Base-by-base conservation (phyloP, 2,113 vertebrate species). In the Ctenodactylus gundi region DNA sequence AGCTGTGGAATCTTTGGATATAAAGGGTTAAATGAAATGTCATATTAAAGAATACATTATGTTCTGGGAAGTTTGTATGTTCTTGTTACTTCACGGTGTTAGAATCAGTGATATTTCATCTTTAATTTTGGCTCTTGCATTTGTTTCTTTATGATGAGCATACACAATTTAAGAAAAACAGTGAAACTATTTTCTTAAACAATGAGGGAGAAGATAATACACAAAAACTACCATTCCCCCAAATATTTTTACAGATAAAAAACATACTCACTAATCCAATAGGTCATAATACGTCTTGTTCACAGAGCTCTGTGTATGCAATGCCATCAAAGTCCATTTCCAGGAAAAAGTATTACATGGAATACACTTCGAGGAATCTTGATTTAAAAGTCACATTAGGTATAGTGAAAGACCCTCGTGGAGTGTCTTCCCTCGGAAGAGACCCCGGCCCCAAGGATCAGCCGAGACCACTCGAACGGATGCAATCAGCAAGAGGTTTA, bases 311-410 rank as follows among this genome's bases (percentile, higher is more conserved):
- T 55, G 78, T 85, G 75, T 92, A 39, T 77, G 14, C 77, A 78
- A 92, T 51, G 44, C 36, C 51, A 65, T 86, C 46, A 95, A 90
- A 0, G 1, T 73, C 18, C n/a, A 64, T 92, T n/a, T 88, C 31
- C 62, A 76, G 41, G 51, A 31, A 90, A 53, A 60, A 84, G 36
- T 76, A 76, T 7, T 80, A 13, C n/a, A 18, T 72, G 60, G 25
- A 94, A 86, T 10, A 80, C 29, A 44, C 78, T 92, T 89, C 87
- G 77, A 95, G 51, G 91, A 93, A 80, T 76, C 36, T 4, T 89
- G 39, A 80, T 4, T 91, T 80, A 62, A 27, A 51, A 65, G 73
- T 64, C 18, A 76, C 49, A 4, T 34, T 88, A n/a, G 31, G 9
- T 23, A 83, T 55, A 65, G 29, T n/a, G n/a, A n/a, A n/a, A n/a